Evolutionary conservation across 2,888 invertebrate genomes (phyloP).

Genomic region (Drosophila dives): DNA sequence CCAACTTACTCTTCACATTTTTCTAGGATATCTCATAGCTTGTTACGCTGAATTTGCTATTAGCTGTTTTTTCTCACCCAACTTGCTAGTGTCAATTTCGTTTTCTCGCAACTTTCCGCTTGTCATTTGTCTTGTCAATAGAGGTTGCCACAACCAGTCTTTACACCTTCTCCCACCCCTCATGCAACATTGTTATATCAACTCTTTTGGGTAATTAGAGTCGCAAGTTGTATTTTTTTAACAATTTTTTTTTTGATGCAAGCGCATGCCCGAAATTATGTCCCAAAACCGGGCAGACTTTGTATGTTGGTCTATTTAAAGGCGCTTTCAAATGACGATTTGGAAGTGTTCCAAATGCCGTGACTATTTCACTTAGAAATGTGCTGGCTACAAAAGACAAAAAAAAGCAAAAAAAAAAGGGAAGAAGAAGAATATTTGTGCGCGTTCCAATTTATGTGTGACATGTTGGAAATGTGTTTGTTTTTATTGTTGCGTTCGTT

Average conservation of each 20-base stretch:
- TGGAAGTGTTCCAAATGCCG: constrained; percentile 74
- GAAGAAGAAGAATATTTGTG: constrained; percentile 13
- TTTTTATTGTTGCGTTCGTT: constrained; percentile 44
- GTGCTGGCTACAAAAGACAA: constrained; percentile 41
- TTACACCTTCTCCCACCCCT: background rate
- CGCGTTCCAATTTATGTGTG: constrained; percentile 73
- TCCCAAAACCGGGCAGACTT: constrained; percentile 37
- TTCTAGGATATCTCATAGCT: constrained; percentile 19
- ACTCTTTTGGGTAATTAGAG: constrained; percentile 59
- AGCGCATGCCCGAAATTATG: constrained; percentile 28
- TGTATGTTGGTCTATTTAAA: constrained; percentile 49
- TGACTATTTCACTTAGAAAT: constrained; percentile 68
- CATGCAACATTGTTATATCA: constrained; percentile 10
- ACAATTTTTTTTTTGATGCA: constrained; percentile 3
- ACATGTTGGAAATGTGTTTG: constrained; percentile 58
- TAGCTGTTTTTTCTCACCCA: constrained; percentile 40
- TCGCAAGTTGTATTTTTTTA: constrained; percentile 19
- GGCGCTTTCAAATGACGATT: constrained; percentile 54
- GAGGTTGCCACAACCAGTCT: constrained; percentile 4
- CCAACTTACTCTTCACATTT: no score
- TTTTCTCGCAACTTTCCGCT: constrained; percentile 54
- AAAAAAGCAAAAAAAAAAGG: constrained; percentile 2
- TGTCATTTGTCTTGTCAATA: constrained; percentile 65
- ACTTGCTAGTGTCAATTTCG: constrained; percentile 44
- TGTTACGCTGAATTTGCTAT: background rate